Percentiles rank a stretch among this genome's conserved stretches.
phyloP scores from a whole-genome alignment of 2,797 vertebrate species.

The Limnodromus scolopaceus region DNA sequence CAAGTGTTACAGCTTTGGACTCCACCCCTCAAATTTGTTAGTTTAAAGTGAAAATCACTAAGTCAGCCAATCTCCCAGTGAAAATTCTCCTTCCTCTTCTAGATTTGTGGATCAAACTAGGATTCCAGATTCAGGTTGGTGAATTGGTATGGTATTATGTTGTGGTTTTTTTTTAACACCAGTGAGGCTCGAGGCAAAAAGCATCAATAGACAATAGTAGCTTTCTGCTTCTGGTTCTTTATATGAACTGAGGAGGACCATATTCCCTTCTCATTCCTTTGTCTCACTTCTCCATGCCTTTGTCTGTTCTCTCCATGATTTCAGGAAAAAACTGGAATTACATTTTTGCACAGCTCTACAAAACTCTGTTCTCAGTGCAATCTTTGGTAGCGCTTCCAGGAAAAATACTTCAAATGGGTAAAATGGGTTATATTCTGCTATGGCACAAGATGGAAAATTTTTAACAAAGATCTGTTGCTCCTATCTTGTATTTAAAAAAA shows the following conservation, averaged over 20 bases:
- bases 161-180: background rate
- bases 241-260: background rate
- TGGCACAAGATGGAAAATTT: background rate
- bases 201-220: background rate
- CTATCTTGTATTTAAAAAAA: background rate
- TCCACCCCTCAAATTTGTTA: accelerated
- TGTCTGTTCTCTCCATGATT: background rate
- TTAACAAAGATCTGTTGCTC: background rate
- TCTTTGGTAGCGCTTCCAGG: background rate
- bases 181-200: background rate
- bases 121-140: background rate
- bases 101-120: background rate
- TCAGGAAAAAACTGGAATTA: background rate
- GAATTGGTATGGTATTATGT: background rate
- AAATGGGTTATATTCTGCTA: background rate
- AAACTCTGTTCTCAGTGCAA: background rate
- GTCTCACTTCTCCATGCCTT: background rate
- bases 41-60: background rate
- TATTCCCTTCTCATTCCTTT: background rate
- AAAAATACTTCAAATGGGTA: background rate
- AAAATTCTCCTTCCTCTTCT: background rate
- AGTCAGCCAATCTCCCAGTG: background rate
- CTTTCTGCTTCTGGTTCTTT: background rate
- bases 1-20: background rate
- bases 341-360: background rate